These are phyloP conservation scores for Crotalus helleri DNA, from an alignment of 2,113 vertebrate species.

Conservation along the genomic window DNA sequence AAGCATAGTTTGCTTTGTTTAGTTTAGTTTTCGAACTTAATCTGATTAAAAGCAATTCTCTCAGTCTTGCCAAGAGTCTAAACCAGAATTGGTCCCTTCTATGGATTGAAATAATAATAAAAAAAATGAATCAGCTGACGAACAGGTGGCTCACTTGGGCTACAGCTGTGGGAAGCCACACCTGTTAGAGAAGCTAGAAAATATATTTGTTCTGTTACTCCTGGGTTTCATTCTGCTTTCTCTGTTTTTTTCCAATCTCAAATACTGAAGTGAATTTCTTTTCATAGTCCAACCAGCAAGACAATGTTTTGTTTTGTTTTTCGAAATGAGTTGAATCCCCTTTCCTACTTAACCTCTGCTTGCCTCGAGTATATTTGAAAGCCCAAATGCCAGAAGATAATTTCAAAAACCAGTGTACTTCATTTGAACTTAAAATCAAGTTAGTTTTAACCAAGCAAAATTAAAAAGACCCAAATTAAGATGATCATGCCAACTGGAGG, in stretches of 20 bases:
- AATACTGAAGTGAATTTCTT: background rate
- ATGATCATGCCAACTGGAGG: background rate
- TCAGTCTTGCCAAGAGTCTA: background rate
- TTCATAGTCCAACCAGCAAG: background rate
- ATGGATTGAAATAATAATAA: background rate
- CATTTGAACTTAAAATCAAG: background rate
- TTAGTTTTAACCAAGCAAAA: constrained; percentile 1
- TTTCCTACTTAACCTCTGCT: background rate
- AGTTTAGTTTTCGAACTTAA: background rate
- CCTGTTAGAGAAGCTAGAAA: background rate
- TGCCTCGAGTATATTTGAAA: background rate
- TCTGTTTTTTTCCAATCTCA: background rate
- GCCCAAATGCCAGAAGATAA: background rate
- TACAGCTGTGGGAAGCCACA: too few relatives aligned
- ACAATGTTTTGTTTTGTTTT: background rate
- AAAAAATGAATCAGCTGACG: background rate
- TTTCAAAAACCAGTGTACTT: background rate
- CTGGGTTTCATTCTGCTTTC: background rate
- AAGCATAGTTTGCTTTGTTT: background rate
- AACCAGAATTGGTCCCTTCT: background rate
- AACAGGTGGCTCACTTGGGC: background rate
- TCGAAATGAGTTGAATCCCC: background rate
- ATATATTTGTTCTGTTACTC: background rate
- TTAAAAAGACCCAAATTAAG: constrained; percentile 8
- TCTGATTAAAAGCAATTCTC: background rate